phyloP scores from a whole-genome alignment of 2,888 invertebrate genomes.

The Dysmachus trigonus region DNA sequence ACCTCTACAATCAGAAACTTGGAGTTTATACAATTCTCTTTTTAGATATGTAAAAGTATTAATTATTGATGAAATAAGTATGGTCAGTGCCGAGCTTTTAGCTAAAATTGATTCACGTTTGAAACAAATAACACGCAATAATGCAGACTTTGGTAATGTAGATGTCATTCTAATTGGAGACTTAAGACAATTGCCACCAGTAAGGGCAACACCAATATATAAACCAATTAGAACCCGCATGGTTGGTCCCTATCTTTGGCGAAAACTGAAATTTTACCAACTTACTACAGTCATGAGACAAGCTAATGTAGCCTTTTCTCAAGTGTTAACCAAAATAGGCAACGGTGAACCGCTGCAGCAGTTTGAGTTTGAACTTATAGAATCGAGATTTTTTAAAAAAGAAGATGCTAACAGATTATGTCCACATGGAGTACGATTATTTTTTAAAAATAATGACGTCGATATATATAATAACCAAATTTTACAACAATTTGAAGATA shows the following conservation, averaged over 20 bases:
- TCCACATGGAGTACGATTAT: not conserved
- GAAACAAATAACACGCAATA: conserved; percentile 58
- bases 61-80: conserved; percentile 60
- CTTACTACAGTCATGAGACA: not conserved
- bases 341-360: not conserved
- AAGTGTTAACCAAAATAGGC: not conserved
- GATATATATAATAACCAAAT: not conserved
- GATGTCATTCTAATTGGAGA: conserved; percentile 44
- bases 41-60: conserved; percentile 56
- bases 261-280: conserved; percentile 22
- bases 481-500: not conserved
- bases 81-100: conserved; percentile 57
- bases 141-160: conserved; percentile 55
- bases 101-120: conserved; percentile 55
- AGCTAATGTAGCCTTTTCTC: not conserved
- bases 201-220: conserved; percentile 54
- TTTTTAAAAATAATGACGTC: not conserved
- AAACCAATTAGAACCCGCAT: conserved; percentile 41
- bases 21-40: conserved; percentile 49
- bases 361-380: not conserved
- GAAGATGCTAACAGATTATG: not conserved
- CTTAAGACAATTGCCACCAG: conserved; percentile 52
- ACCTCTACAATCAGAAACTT: conserved; percentile 52
- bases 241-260: conserved; percentile 15
- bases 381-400: not conserved